Evolutionary conservation across 2,888 invertebrate species (phyloP).

Genomic region (Ochropacha duplaris): DNA sequence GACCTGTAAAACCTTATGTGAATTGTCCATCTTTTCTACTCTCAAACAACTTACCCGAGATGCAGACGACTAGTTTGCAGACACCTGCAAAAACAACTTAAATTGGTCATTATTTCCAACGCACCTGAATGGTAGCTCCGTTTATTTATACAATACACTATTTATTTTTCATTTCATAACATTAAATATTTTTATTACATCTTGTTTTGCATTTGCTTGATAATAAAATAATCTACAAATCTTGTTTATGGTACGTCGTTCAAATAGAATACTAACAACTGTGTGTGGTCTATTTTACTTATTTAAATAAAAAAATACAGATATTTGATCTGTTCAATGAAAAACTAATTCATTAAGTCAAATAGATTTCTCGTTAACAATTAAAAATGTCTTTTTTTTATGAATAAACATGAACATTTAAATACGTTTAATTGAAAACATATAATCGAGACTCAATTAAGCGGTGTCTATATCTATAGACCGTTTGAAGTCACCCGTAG

Average conservation of each 20-base stretch:
- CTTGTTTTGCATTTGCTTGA: background rate
- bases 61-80: background rate
- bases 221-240: background rate
- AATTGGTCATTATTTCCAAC: background rate
- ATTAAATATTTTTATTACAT: background rate
- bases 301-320: too few relatives aligned
- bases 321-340: too few relatives aligned
- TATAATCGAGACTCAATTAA: slow-evolving; percentile 8
- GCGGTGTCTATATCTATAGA: slow-evolving; percentile 35
- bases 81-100: background rate
- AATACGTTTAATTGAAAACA: slow-evolving; percentile 1
- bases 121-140: background rate
- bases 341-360: background rate
- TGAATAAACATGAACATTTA: slow-evolving; percentile 2
- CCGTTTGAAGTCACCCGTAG: slow-evolving; percentile 40
- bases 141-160: background rate
- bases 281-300: background rate
- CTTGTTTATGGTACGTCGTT: background rate
- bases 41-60: background rate
- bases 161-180: background rate
- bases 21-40: background rate
- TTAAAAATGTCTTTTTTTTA: background rate
- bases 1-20: background rate
- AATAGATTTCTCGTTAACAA: background rate
- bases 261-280: background rate